Evolutionary conservation across 92 coral and sea anemone genomes (phyloP).

Genomic region (Isaurus tuberculatus): DNA sequence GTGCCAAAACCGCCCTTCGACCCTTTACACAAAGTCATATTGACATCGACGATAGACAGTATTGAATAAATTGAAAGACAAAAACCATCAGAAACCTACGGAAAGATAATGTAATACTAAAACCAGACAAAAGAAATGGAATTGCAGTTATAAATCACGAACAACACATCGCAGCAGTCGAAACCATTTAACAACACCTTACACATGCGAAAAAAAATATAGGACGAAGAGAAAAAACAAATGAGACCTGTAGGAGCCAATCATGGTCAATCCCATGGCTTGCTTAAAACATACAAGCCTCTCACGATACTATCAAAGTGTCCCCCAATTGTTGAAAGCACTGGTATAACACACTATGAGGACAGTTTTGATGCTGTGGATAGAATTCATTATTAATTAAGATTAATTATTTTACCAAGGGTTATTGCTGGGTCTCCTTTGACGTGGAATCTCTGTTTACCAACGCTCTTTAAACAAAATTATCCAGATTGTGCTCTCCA

Average conservation of each 20-base stretch:
- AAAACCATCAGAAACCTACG: slow-evolving; percentile 37
- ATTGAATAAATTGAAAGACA: too few species aligned
- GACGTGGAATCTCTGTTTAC: slow-evolving; percentile 37
- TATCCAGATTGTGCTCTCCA: slow-evolving; percentile 36
- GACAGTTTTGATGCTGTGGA: slow-evolving; percentile 41
- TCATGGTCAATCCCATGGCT: slow-evolving; percentile 50
- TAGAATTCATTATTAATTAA: neutral
- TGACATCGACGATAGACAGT: slow-evolving; percentile 26
- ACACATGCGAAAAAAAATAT: slow-evolving; percentile 43
- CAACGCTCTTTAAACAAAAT: slow-evolving; percentile 2
- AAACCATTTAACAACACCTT: slow-evolving; percentile 17
- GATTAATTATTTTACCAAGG: neutral
- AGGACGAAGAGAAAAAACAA: slow-evolving; percentile 23
- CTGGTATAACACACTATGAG: slow-evolving; percentile 14
- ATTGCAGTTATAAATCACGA: slow-evolving; percentile 40
- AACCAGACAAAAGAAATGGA: slow-evolving; percentile 66
- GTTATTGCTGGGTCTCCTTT: slow-evolving; percentile 7
- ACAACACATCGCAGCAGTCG: slow-evolving; percentile 39
- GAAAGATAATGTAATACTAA: slow-evolving; percentile 13
- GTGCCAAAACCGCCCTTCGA: slow-evolving; percentile 21
- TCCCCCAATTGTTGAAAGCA: slow-evolving; percentile 27
- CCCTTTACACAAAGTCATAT: neutral
- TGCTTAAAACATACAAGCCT: slow-evolving; percentile 54
- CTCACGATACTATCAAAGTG: neutral
- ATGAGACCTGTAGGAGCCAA: slow-evolving; percentile 38